phyloP scores from a whole-genome alignment of 2,113 vertebrate genomes.

The Neopipo cinnamomea region DNA sequence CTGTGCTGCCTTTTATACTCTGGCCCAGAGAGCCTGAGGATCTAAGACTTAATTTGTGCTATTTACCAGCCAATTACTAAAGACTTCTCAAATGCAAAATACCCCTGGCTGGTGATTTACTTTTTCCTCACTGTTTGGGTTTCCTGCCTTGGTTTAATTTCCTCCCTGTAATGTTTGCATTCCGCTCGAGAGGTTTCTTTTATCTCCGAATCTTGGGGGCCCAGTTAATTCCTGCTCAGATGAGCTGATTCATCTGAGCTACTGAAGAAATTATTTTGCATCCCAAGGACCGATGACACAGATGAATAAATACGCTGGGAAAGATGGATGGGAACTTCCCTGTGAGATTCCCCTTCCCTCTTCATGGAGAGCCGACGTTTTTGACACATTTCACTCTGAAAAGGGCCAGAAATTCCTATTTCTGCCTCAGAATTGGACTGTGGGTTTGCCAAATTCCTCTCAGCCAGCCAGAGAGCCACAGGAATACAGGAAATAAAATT shows the following conservation, averaged over 20 bases:
- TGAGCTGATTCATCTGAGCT: background rate
- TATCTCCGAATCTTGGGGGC: background rate
- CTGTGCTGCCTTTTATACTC: constrained; percentile 20
- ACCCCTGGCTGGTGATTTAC: background rate
- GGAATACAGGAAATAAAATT: background rate
- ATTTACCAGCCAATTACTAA: background rate
- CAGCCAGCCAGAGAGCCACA: too few relatives aligned
- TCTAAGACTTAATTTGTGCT: background rate
- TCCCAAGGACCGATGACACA: background rate
- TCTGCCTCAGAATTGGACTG: background rate
- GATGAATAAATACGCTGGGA: background rate
- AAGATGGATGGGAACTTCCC: background rate
- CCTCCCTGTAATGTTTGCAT: background rate
- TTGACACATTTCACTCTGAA: background rate
- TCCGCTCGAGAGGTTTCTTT: background rate
- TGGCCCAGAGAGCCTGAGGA: background rate
- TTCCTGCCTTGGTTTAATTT: background rate
- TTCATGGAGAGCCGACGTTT: accelerated
- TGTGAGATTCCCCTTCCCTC: background rate
- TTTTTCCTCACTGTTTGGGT: background rate
- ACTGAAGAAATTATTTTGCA: background rate
- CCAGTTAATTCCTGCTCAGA: background rate
- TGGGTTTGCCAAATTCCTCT: background rate
- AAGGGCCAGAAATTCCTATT: background rate
- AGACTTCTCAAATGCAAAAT: constrained; percentile 27